phyloP scores from a whole-genome alignment of 2,797 vertebrate genomes.

The Melanotaenia boesemani region DNA sequence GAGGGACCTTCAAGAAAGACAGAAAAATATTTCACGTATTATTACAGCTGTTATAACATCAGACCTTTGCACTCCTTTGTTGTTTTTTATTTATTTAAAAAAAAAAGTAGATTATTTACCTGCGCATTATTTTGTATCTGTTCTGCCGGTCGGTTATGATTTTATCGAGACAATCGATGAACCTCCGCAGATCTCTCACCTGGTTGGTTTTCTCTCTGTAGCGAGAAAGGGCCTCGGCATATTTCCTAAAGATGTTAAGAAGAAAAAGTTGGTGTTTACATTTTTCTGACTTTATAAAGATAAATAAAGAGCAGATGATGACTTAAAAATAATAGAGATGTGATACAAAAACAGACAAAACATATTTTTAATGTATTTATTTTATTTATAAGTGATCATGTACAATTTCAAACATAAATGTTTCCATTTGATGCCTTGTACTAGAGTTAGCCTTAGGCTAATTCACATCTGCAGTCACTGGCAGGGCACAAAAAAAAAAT shows the following conservation, averaged over 20 bases:
- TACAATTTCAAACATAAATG: too few relatives aligned
- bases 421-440: too few relatives aligned
- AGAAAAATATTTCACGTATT: constrained; percentile 22
- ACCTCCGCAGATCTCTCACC: constrained; percentile 74
- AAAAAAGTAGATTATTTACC: constrained; percentile 43
- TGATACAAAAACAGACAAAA: not conserved
- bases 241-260: constrained; percentile 69
- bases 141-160: constrained; percentile 80
- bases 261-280: constrained; percentile 33
- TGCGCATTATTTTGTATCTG: constrained; percentile 75
- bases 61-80: not conserved
- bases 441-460: too few relatives aligned
- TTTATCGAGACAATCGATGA: constrained; percentile 76
- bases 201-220: constrained; percentile 78
- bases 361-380: too few relatives aligned
- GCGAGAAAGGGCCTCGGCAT: constrained; percentile 70
- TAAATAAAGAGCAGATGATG: constrained; percentile 45
- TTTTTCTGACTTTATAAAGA: constrained; percentile 26
- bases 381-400: too few relatives aligned
- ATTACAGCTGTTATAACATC: too few relatives aligned
- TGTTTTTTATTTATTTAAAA: not conserved
- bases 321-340: constrained; percentile 39
- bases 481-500: not conserved
- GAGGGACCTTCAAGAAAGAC: constrained; percentile 46
- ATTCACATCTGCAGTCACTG: too few relatives aligned